Percentiles rank a stretch among this genome's conserved stretches.
Conservation (phyloP, 2,113 vertebrate genomes). For the Pedetes capensis region DNA sequence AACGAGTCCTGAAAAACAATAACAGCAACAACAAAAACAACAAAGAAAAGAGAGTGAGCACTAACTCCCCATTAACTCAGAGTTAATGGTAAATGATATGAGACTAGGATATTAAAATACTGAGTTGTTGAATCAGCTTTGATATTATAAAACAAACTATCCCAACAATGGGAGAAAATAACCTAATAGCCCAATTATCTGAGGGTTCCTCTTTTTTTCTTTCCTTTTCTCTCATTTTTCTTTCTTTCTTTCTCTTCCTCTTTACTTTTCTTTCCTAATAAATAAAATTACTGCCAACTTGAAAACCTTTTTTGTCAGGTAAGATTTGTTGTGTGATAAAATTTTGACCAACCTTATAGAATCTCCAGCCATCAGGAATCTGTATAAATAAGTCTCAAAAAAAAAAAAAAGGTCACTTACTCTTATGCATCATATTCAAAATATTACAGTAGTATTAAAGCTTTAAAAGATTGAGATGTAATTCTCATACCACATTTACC, state of each 20-base stretch:
- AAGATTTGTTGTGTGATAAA: not conserved
- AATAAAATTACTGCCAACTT: not conserved
- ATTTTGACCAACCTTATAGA: not conserved
- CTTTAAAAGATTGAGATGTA: slow-evolving; percentile 29
- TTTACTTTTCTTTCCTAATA: not conserved
- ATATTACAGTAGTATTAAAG: not conserved
- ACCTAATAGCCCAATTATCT: not conserved
- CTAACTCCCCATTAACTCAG: too few relatives aligned
- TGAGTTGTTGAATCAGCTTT: not conserved
- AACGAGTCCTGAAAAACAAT: too few relatives aligned
- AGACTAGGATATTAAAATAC: too few relatives aligned
- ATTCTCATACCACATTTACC: not conserved
- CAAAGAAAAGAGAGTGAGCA: too few relatives aligned
- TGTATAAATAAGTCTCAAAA: not conserved
- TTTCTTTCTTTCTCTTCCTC: not conserved
- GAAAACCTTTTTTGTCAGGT: not conserved
- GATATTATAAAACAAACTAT: not conserved
- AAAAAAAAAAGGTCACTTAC: not conserved
- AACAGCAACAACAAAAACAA: too few relatives aligned
- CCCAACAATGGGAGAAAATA: not conserved
- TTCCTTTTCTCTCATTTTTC: not conserved
- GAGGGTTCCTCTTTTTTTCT: not conserved
- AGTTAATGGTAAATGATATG: too few relatives aligned
- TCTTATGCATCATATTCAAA: too few relatives aligned
- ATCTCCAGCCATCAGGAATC: not conserved